phyloP scores from a whole-genome alignment of 2,797 vertebrate genomes.

The Ctenochaetus hawaiiensis region DNA sequence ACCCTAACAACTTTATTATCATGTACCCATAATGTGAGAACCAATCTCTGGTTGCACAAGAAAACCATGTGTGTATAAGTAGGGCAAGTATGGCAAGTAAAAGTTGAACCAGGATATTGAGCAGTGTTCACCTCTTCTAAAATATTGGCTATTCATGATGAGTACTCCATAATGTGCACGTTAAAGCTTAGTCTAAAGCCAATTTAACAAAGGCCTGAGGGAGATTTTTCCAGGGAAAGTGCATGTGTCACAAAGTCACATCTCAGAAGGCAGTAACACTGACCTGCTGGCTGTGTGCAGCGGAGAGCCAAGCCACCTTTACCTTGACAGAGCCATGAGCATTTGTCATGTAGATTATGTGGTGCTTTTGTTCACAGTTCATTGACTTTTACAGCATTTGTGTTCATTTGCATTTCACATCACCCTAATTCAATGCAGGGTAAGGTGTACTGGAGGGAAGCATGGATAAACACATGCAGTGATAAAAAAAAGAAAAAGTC shows the following conservation, averaged over 20 bases:
- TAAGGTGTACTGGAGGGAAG: not conserved
- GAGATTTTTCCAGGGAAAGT: not conserved
- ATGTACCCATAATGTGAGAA: not conserved
- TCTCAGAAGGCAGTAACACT: not conserved
- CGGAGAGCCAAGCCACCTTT: constrained; percentile 15
- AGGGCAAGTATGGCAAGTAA: not conserved
- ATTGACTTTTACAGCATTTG: constrained; percentile 27
- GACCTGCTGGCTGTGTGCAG: constrained; percentile 3
- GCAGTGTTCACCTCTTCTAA: not conserved
- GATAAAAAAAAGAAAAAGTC: not conserved
- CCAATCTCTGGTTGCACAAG: not conserved
- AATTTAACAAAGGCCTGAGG: not conserved
- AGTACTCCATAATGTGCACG: not conserved
- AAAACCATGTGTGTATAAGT: not conserved
- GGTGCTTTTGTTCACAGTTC: constrained; percentile 29
- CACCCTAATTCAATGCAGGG: constrained; percentile 11
- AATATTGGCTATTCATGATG: not conserved
- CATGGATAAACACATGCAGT: not conserved
- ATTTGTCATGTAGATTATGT: constrained; percentile 40
- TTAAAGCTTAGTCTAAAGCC: not conserved
- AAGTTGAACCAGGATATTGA: not conserved
- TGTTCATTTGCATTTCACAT: constrained; percentile 36
- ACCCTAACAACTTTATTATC: too few relatives aligned
- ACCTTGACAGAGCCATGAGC: constrained; percentile 17
- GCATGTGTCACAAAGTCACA: not conserved